A percentile compares a stretch with the other conserved stretches of the same genome.
Conservation (phyloP, 2,888 invertebrate species). For the Yponomeuta evonymella region DNA sequence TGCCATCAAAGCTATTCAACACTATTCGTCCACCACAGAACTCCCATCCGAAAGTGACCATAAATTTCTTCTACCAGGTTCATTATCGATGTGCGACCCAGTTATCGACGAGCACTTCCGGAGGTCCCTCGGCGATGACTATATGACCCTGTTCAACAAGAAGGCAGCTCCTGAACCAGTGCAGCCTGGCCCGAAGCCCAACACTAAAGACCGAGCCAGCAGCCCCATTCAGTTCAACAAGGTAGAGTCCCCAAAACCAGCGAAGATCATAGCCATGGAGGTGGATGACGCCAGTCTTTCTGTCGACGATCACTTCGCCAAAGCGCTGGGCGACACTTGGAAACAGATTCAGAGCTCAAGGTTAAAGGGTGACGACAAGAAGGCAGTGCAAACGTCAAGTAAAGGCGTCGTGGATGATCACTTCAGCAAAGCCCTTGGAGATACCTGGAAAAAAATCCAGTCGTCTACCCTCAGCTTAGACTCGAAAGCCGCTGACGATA, state of each 20-base stretch:
- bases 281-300: constrained; percentile 78
- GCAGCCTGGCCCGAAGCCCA: constrained; percentile 53
- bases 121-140: constrained; percentile 90
- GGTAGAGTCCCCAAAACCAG: constrained; percentile 52
- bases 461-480: constrained; percentile 66
- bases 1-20: background rate
- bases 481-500: constrained; percentile 36
- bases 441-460: constrained; percentile 87
- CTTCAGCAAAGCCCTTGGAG: constrained; percentile 92
- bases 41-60: background rate
- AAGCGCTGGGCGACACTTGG: constrained; percentile 92
- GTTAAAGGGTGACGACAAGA: constrained; percentile 56
- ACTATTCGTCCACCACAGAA: background rate
- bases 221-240: constrained; percentile 65
- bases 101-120: constrained; percentile 97
- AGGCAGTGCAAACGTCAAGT: constrained; percentile 39
- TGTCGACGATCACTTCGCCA: constrained; percentile 95
- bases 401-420: constrained; percentile 86
- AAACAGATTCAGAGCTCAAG: constrained; percentile 80
- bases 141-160: constrained; percentile 81
- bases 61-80: constrained; percentile 62
- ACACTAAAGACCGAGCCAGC: constrained; percentile 68
- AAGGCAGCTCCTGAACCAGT: constrained; percentile 46
- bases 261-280: constrained; percentile 73
- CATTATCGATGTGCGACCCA: constrained; percentile 88